These are phyloP conservation scores for Microctenopoma steveboyesi DNA, from an alignment of 2,797 vertebrate species.

Conservation along the genomic window DNA sequence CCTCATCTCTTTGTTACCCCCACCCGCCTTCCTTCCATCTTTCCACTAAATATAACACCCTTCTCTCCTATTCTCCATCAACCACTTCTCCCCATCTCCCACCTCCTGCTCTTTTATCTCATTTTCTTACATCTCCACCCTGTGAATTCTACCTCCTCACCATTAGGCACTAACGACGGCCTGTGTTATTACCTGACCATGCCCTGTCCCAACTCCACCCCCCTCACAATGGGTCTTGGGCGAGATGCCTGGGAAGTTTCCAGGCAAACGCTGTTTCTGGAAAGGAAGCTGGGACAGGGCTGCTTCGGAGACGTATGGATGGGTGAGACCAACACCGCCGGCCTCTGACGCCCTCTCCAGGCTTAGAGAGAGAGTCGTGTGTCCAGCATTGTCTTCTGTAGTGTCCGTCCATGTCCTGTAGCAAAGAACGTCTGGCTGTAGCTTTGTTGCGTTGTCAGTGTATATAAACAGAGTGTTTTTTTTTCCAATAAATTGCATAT, in stretches of 20 bases:
- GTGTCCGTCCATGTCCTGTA: constrained; percentile 31
- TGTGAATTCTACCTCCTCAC: constrained; percentile 25
- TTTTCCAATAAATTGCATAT: constrained; percentile 1
- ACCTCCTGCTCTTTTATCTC: constrained; percentile 17
- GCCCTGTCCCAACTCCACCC: constrained; percentile 86
- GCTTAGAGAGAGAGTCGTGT: constrained; percentile 23
- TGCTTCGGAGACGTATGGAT: constrained; percentile 98
- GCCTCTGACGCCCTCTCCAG: constrained; percentile 26
- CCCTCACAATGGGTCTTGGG: constrained; percentile 93
- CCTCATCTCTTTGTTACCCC: constrained; percentile 65
- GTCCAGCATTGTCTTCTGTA: constrained; percentile 11
- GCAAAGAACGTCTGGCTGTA: constrained; percentile 29
- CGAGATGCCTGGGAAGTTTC: constrained; percentile 96
- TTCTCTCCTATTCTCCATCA: constrained; percentile 21
- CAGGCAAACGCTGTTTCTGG: constrained; percentile 85
- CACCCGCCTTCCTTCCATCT: constrained; percentile 39
- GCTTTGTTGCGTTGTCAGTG: constrained; percentile 3
- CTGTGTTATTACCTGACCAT: constrained; percentile 91
- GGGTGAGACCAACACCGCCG: constrained; percentile 84
- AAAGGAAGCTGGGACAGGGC: constrained; percentile 92
- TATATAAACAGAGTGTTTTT: constrained; percentile 6
- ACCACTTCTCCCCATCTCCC: constrained; percentile 12
- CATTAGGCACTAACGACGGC: constrained; percentile 90
- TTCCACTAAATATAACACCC: constrained; percentile 35
- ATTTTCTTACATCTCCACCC: constrained; percentile 24